A percentile compares a stretch with the other conserved stretches of the same genome.
phyloP scores from a whole-genome alignment of 2,113 vertebrate species.

The Rhinopomastus cyanomelas region DNA sequence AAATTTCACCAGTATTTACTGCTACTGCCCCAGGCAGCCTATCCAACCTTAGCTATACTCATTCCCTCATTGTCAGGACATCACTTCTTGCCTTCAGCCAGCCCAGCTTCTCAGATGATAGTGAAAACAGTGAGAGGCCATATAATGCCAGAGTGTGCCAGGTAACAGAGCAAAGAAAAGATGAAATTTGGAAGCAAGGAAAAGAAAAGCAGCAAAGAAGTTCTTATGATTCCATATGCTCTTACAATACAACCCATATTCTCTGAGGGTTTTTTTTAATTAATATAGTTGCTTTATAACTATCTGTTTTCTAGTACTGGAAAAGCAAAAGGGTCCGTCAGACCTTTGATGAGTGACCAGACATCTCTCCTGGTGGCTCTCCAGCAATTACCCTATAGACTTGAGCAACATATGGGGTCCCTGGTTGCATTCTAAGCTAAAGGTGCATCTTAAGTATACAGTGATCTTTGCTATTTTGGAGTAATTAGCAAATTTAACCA shows the following conservation, averaged over 20 bases:
- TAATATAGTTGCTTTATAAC: neutral
- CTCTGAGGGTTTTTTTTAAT: neutral
- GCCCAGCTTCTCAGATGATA: neutral
- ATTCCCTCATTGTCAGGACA: neutral
- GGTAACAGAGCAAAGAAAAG: neutral
- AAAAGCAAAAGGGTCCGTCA: neutral
- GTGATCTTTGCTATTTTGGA: neutral
- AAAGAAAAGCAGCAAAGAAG: neutral
- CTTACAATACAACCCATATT: neutral
- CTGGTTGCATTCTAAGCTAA: neutral
- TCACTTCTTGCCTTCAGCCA: neutral
- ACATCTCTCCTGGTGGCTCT: neutral
- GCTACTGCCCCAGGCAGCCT: neutral
- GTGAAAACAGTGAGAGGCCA: neutral
- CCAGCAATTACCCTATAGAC: neutral
- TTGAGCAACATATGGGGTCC: neutral
- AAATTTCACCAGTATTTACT: neutral
- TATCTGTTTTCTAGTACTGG: neutral
- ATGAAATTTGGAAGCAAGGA: neutral
- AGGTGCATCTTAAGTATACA: neutral
- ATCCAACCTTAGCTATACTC: neutral
- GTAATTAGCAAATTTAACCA: slow-evolving; percentile 3
- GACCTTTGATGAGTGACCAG: neutral
- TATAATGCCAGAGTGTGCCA: neutral
- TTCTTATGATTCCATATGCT: neutral